Base-by-base conservation (phyloP, 2,113 vertebrate species). In the Philantomba maxwellii region DNA sequence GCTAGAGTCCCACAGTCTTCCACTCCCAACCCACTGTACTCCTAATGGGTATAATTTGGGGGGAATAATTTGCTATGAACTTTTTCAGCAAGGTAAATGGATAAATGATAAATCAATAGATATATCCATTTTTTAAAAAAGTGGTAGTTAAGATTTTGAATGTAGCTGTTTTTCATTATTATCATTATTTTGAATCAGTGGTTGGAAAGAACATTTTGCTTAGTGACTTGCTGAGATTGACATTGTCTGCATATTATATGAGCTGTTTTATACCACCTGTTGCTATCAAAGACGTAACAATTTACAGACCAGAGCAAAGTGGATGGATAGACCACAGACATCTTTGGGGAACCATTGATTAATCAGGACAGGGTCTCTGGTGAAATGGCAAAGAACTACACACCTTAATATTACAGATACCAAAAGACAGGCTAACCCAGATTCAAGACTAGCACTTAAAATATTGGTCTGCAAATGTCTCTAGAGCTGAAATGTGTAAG, bases 401-500 rank as follows among this genome's bases (percentile, higher is more conserved):
- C 28, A 94, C 82, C 28, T 92, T 90, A 19, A 94, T 43, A 15
- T 84, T 51, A 53, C 45, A 90, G 36, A 28, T 58, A 81, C 43
- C 85, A 80, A 77, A 84, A 90, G 26, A 12, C 83, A 94, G 47
- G 3, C 45, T 51, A 60, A 77, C 75, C 47, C 73, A 88, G 89
- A 89, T 78, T 75, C 89, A 75, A 95, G n/a, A 85, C 43, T 39
- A 33, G 45, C 45, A 83, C 87, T 94, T 85, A 87, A 82, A 94
- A 95, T 89, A 78, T 15, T 91, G 89, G 62, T 94, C 73, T 96
- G 89, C 51, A 78, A 90, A 94, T 86, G 87, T 93, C 57, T 51
- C 28, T 77, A 53, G 89, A 84, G 11, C 81, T 93, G 96, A 89
- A 95, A 95, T 95, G 93, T 95, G 90, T 97, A 96, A 96, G 93